These are phyloP conservation scores for Illadopsis cleaveri DNA, from an alignment of 2,113 vertebrate species.

Conservation along the genomic window DNA sequence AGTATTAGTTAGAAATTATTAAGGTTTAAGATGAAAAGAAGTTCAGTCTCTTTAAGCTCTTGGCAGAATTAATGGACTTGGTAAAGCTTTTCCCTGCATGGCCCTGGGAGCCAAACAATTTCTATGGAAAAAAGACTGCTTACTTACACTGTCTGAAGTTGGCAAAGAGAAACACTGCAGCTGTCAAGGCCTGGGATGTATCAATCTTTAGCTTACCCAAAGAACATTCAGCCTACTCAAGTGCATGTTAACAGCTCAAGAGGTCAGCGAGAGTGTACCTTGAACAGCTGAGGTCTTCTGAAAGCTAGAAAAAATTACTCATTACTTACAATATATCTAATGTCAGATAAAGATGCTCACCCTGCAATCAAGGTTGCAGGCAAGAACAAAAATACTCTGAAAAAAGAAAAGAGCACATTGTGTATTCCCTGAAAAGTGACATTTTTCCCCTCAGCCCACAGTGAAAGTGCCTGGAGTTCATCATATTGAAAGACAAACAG, in stretches of 20 bases:
- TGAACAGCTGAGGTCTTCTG: conserved; percentile 41
- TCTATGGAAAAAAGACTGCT: conserved; percentile 23
- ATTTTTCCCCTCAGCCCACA: neutral
- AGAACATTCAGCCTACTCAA: conserved; percentile 26
- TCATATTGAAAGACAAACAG: neutral
- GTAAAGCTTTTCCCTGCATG: conserved; percentile 39
- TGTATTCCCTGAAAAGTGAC: neutral
- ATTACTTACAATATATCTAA: neutral
- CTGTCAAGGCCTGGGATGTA: conserved; percentile 65
- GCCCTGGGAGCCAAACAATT: conserved; percentile 42
- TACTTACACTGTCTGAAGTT: conserved; percentile 22
- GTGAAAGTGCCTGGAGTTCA: neutral
- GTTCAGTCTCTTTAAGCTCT: conserved; percentile 30
- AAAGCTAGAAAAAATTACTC: conserved; percentile 31
- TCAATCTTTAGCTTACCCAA: conserved; percentile 65
- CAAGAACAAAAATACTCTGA: neutral
- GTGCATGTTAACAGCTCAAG: conserved; percentile 18
- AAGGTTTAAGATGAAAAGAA: neutral
- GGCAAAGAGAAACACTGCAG: conserved; percentile 65
- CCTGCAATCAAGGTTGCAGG: neutral
- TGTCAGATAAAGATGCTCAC: neutral
- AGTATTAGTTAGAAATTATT: neutral
- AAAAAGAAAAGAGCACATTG: neutral
- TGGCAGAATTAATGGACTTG: conserved; percentile 43
- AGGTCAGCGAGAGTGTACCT: conserved; percentile 37